Base-by-base conservation (phyloP, 1,140 invertebrate species). In the Eueides isabella region DNA sequence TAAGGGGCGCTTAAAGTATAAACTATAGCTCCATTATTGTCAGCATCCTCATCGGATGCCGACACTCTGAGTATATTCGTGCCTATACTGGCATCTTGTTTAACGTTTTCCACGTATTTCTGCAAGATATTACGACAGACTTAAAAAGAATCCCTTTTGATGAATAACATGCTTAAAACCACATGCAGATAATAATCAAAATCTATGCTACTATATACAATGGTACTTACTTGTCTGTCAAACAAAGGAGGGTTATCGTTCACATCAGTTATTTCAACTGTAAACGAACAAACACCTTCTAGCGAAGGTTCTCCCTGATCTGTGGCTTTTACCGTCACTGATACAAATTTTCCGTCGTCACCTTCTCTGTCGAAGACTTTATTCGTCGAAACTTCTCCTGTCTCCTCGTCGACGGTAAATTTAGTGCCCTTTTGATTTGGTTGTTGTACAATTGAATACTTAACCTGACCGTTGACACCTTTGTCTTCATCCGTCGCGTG, bases 91-190 rank as follows among this genome's bases (percentile, higher is more conserved):
- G 98, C 98, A 87, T 99, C 98, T 95, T 99, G 98, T 93, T 98
- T 98, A 12, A 99, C 98, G 93, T 98, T 98, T 91, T 99, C 98
- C 75, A 98, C 96, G 92, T 98, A 99, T 97, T 98, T 98, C 97
- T 98, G 92, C 35, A 94, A 94, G 81, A 86, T 67, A 86, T 74
- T 68, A 77, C 29, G 61, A 44, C 44, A 41, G 26, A 79, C 41
- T 72, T 79, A 48, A 71, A 33, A 69, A 75, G 61, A 65, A 65
- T 31, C 30, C 31, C 28, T 63, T 67, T 48, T 19, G 19, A 69
- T 14, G 5, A 35, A 9, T 61, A 3, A 12, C 48, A 55, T 69
- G 67, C 67, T 5, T 64, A 71, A 48, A 31, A 64, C 72, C 85
- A 64, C 75, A 85, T 90, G 85, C 85, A 83, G 79, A 73, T 66